These are phyloP conservation scores for Chromis chromis DNA, from an alignment of 2,797 vertebrate genomes.

Conservation along the genomic window DNA sequence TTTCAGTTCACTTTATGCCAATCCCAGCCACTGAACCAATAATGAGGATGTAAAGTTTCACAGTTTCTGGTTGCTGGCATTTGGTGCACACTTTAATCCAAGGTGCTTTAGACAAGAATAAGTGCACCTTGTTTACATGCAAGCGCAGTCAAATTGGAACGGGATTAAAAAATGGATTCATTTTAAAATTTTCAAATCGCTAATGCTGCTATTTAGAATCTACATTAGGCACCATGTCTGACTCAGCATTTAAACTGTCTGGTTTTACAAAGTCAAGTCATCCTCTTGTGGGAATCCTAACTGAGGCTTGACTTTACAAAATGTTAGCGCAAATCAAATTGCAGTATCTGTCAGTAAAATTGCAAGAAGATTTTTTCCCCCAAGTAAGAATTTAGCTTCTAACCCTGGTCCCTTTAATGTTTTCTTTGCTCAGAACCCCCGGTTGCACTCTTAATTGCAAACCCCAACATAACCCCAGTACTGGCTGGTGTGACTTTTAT, in stretches of 20 bases:
- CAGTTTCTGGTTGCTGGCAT: background rate
- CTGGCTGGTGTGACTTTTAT: constrained; percentile 55
- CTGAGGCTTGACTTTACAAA: too few species aligned
- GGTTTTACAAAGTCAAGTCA: too few species aligned
- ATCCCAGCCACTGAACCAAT: background rate
- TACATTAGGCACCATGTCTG: too few species aligned
- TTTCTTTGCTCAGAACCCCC: background rate
- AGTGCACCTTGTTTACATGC: background rate
- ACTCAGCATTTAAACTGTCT: too few species aligned
- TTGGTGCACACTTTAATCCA: background rate
- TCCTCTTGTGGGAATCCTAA: too few species aligned
- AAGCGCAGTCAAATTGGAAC: constrained; percentile 2
- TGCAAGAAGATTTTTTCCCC: too few species aligned
- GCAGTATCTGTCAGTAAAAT: too few species aligned
- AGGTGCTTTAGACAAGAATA: constrained; percentile 2
- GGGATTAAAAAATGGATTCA: too few species aligned
- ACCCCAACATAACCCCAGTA: constrained; percentile 25
- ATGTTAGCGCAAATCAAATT: too few species aligned
- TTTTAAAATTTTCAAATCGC: too few species aligned
- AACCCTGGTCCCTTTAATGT: background rate
- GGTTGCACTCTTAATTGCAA: constrained; percentile 6
- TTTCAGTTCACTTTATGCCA: background rate
- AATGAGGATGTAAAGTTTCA: background rate
- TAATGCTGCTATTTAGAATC: too few species aligned
- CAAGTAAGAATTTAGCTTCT: background rate